phyloP scores from a whole-genome alignment of 1,140 invertebrate species.

The Eupeodes corollae region DNA sequence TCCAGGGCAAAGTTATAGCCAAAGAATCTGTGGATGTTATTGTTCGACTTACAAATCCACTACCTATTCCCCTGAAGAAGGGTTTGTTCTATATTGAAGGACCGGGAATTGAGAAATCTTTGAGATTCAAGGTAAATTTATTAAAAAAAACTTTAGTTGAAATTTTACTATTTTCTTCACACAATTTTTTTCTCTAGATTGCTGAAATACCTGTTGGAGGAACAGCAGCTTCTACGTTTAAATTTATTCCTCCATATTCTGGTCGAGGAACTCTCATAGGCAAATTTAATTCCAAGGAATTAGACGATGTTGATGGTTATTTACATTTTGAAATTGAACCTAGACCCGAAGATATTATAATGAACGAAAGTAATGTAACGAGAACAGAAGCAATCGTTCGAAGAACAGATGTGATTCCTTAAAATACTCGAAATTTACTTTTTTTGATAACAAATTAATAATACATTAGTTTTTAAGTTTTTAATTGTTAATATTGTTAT shows the following conservation, averaged over 20 bases:
- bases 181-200: slow-evolving; percentile 12
- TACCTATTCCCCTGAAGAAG: slow-evolving; percentile 62
- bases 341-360: slow-evolving; percentile 28
- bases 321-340: slow-evolving; percentile 46
- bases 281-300: slow-evolving; percentile 70
- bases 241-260: slow-evolving; percentile 54
- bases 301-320: slow-evolving; percentile 75
- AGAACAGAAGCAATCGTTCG: slow-evolving; percentile 24
- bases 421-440: slow-evolving; percentile 1
- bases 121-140: slow-evolving; percentile 55
- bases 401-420: slow-evolving; percentile 32
- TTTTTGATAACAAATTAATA: background rate
- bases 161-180: background rate
- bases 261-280: slow-evolving; percentile 65
- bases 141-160: background rate
- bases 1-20: slow-evolving; percentile 49
- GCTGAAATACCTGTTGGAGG: slow-evolving; percentile 47
- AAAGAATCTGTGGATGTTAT: slow-evolving; percentile 52
- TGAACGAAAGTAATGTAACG: slow-evolving; percentile 16
- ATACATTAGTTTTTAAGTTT: slow-evolving; percentile 5
- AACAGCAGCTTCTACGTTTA: slow-evolving; percentile 54
- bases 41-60: slow-evolving; percentile 68
- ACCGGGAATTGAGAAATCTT: slow-evolving; percentile 57
- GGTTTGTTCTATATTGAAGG: slow-evolving; percentile 70
- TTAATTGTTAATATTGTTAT: no score